Evolutionary conservation across 2,797 vertebrate genomes (phyloP).

Genomic region (Euthynnus affinis): DNA sequence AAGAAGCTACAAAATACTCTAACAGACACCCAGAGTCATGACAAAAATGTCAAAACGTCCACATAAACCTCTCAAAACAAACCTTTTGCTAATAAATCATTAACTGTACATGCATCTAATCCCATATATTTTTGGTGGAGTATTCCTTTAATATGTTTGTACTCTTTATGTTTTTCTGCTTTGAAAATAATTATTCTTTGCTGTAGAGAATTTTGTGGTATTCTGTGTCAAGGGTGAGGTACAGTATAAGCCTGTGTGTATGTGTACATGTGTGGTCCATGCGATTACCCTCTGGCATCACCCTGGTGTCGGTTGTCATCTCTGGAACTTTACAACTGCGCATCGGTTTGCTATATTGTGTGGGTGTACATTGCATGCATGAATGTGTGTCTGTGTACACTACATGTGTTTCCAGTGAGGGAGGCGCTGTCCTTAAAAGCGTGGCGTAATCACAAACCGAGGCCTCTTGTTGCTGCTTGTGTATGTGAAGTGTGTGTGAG

Average conservation of each 20-base stretch:
- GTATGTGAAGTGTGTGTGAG: constrained; percentile 21
- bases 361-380: constrained; percentile 8
- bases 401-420: constrained; percentile 7
- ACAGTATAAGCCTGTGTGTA: background rate
- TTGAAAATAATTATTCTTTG: background rate
- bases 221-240: background rate
- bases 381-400: constrained; percentile 10
- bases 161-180: background rate
- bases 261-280: constrained; percentile 19
- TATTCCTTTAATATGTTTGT: background rate
- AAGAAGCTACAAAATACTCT: background rate
- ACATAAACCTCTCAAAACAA: background rate
- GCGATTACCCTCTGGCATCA: constrained; percentile 1
- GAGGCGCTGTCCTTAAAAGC: constrained; percentile 13
- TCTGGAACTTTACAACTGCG: constrained; percentile 9
- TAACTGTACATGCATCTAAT: background rate
- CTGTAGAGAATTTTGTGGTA: constrained; percentile 1
- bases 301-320: constrained; percentile 34
- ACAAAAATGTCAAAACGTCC: background rate
- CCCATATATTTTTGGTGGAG: background rate
- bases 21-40: background rate
- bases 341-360: constrained; percentile 25
- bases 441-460: constrained; percentile 28
- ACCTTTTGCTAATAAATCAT: background rate
- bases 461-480: constrained; percentile 25